phyloP scores from a whole-genome alignment of 2,797 vertebrate species.

The Enteromius argenteus region DNA sequence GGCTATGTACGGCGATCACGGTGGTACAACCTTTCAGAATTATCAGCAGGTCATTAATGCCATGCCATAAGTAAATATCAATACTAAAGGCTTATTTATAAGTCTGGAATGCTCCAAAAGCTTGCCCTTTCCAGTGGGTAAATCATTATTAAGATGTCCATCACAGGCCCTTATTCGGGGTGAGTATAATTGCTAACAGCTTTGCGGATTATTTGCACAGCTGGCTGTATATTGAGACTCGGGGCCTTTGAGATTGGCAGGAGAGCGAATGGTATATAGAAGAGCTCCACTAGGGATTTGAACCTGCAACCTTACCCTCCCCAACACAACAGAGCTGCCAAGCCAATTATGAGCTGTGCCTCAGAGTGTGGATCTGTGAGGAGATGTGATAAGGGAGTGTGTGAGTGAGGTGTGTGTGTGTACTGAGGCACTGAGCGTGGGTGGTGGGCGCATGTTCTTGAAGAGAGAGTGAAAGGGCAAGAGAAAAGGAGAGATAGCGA shows the following conservation, averaged over 20 bases:
- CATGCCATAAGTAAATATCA: conserved; percentile 63
- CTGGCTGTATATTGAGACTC: conserved; percentile 63
- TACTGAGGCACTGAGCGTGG: not conserved
- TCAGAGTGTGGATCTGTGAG: conserved; percentile 42
- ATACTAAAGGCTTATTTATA: conserved; percentile 62
- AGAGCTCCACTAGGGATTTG: conserved; percentile 59
- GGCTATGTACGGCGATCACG: conserved; percentile 45
- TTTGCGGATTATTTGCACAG: conserved; percentile 61
- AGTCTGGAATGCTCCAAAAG: conserved; percentile 54
- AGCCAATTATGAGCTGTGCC: conserved; percentile 69
- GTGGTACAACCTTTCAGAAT: conserved; percentile 61
- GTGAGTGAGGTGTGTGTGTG: conserved; percentile 19
- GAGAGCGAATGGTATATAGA: conserved; percentile 53
- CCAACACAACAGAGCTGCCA: conserved; percentile 66
- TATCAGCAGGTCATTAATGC: conserved; percentile 68
- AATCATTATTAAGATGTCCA: conserved; percentile 66
- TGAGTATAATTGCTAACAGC: conserved; percentile 67
- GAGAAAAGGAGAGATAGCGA: conserved; percentile 33
- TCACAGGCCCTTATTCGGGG: conserved; percentile 57
- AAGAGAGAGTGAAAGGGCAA: conserved; percentile 43
- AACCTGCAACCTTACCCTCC: conserved; percentile 67
- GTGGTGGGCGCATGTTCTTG: conserved; percentile 32
- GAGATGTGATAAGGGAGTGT: conserved; percentile 37
- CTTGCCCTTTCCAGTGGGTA: conserved; percentile 63
- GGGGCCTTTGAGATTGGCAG: conserved; percentile 61